Evolutionary conservation across 2,113 vertebrate genomes (phyloP).

Genomic region (Gymnarchus niloticus): DNA sequence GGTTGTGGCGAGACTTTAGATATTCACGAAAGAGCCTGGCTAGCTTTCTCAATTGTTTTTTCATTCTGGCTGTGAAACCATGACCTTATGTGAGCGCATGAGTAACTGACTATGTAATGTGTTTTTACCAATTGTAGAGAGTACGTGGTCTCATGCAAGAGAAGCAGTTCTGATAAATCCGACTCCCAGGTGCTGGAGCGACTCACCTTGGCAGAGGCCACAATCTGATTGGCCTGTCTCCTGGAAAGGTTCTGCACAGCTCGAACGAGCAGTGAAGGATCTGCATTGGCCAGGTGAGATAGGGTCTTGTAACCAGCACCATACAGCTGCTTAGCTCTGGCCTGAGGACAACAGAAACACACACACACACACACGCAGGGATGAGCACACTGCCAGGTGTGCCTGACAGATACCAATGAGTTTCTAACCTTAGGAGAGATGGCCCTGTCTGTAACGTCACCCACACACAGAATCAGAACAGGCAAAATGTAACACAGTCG

Average conservation of each 20-base stretch:
- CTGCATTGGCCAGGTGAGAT: constrained; percentile 78
- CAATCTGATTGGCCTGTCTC: constrained; percentile 77
- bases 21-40: too few species aligned
- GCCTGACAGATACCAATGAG: neutral
- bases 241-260: constrained; percentile 71
- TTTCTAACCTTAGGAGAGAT: neutral
- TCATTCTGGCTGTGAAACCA: too few species aligned
- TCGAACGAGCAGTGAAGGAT: constrained; percentile 66
- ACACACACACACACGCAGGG: neutral
- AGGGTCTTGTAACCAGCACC: constrained; percentile 79
- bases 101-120: too few species aligned
- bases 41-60: too few species aligned
- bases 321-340: constrained; percentile 86
- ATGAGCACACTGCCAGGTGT: neutral
- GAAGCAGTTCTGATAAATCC: neutral
- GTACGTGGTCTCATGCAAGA: too few species aligned
- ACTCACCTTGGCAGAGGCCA: constrained; percentile 85
- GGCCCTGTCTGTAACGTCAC: neutral
- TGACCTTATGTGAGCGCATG: too few species aligned
- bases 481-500: neutral
- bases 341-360: constrained; percentile 54
- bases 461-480: neutral
- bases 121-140: too few species aligned
- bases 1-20: too few species aligned
- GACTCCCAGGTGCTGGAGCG: neutral